A percentile compares a stretch with the other conserved stretches of the same genome.
Conservation (phyloP, 2,113 vertebrate species). For the Otis tarda region DNA sequence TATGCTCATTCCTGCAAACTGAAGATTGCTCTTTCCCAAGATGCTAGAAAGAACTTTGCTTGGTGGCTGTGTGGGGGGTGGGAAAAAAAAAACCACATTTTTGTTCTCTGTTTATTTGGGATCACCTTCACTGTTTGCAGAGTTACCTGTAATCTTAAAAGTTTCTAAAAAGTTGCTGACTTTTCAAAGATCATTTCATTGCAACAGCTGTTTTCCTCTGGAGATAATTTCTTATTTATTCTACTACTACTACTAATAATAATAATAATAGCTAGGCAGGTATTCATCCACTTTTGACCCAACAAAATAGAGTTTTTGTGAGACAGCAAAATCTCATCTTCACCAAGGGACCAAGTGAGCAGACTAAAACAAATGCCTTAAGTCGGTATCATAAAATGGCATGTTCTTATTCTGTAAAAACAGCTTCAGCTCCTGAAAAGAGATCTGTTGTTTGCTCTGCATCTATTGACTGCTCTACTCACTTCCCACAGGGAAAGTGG, state of each 20-base stretch:
- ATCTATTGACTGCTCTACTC: neutral
- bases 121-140: neutral
- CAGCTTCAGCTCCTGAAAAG: neutral
- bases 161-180: neutral
- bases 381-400: neutral
- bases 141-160: neutral
- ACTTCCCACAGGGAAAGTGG: neutral
- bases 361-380: neutral
- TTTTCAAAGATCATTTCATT: neutral
- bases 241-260: neutral
- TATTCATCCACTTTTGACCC: neutral
- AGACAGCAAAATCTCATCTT: neutral
- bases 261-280: neutral
- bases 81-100: neutral
- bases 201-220: neutral
- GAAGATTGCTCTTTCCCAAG: conserved; percentile 96
- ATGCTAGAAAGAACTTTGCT: conserved; percentile 93
- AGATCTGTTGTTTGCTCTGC: neutral
- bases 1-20: conserved; percentile 96
- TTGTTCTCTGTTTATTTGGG: neutral
- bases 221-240: neutral
- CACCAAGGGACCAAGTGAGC: neutral
- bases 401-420: neutral
- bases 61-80: conserved; percentile 79
- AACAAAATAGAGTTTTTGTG: neutral